Evolutionary conservation across 2,113 vertebrate genomes (phyloP).

Genomic region (Haplochromis burtoni): DNA sequence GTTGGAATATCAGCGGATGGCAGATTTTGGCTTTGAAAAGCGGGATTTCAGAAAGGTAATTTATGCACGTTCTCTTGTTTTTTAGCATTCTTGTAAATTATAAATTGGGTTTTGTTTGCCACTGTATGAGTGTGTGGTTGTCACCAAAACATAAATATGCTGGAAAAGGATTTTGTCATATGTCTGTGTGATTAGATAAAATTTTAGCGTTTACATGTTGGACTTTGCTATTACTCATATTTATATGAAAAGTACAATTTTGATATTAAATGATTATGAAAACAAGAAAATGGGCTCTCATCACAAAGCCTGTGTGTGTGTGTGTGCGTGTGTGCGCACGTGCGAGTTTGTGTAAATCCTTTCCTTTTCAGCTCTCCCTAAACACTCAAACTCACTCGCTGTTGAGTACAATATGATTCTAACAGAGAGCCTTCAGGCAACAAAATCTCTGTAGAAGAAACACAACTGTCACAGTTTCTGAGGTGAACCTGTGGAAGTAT

Average conservation of each 20-base stretch:
- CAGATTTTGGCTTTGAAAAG: conserved; percentile 87
- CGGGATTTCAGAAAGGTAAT: conserved; percentile 91
- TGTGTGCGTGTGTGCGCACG: fast-evolving
- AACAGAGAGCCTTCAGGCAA: not conserved
- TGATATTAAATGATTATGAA: not conserved
- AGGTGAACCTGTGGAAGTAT: not conserved
- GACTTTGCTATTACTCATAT: not conserved
- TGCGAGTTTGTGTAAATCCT: not conserved
- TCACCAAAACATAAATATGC: not conserved
- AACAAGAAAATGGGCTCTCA: not conserved
- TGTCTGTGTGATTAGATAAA: not conserved
- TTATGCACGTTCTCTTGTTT: not conserved
- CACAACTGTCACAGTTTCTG: not conserved
- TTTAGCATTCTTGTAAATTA: not conserved
- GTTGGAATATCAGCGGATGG: conserved; percentile 87
- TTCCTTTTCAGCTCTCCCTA: not conserved
- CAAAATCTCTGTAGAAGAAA: not conserved
- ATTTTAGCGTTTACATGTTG: not conserved
- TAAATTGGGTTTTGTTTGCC: not conserved
- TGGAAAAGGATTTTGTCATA: not conserved
- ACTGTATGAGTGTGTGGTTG: not conserved
- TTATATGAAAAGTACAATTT: not conserved
- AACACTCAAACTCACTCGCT: not conserved
- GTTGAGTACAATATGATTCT: not conserved
- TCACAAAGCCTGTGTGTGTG: not conserved